These are phyloP conservation scores for Myotis myotis DNA, from an alignment of 2,797 vertebrate species.

Conservation along the genomic window DNA sequence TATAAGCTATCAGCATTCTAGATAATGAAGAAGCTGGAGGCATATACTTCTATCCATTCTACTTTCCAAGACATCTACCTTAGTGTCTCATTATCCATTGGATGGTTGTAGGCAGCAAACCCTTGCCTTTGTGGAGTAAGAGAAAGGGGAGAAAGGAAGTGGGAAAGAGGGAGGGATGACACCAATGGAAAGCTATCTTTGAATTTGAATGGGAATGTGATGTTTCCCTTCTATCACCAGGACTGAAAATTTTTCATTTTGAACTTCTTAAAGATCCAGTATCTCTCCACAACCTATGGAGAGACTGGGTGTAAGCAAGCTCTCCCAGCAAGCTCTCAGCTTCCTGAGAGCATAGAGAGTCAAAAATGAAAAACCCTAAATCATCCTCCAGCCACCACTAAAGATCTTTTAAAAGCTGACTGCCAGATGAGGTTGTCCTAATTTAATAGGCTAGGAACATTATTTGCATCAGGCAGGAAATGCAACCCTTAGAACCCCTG, in stretches of 20 bases:
- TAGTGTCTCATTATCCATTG: not conserved
- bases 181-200: not conserved
- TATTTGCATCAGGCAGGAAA: not conserved
- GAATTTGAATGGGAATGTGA: not conserved
- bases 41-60: not conserved
- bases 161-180: not conserved
- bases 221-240: not conserved
- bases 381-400: not conserved
- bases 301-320: not conserved
- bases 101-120: not conserved
- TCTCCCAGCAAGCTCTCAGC: not conserved
- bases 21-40: not conserved
- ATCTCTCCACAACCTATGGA: not conserved
- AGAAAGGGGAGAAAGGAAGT: not conserved
- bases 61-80: not conserved
- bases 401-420: not conserved
- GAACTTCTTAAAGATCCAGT: not conserved
- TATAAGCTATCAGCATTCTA: not conserved
- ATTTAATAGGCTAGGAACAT: not conserved
- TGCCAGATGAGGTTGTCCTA: not conserved
- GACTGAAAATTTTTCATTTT: not conserved
- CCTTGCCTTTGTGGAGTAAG: not conserved
- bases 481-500: not conserved
- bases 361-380: slow-evolving; percentile 7
- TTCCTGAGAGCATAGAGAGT: not conserved